Conservation (phyloP, 2,888 invertebrate genomes). For the Pachycephus smyrnensis region DNA sequence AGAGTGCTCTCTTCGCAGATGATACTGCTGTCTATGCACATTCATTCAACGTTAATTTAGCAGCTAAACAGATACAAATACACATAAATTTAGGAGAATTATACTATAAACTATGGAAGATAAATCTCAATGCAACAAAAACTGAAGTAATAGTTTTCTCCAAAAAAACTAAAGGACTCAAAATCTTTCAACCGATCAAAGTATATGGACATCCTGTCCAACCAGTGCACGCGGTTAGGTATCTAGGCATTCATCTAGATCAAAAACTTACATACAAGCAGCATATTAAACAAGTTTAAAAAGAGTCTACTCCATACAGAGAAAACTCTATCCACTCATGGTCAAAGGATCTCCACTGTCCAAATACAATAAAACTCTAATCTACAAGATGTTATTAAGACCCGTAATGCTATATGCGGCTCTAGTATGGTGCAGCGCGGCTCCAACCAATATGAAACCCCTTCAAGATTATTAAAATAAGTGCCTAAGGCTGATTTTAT, state of each 20-base stretch:
- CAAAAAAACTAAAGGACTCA: constrained; percentile 14
- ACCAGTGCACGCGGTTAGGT: constrained; percentile 18
- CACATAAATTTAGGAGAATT: constrained; percentile 17
- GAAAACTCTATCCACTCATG: constrained; percentile 15
- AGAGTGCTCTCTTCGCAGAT: constrained; percentile 18
- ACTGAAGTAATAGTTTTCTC: constrained; percentile 23
- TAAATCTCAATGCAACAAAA: constrained; percentile 25
- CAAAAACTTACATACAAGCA: constrained; percentile 2
- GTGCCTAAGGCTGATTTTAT: constrained; percentile 11
- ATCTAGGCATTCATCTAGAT: constrained; percentile 31
- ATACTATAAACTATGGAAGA: constrained; percentile 29
- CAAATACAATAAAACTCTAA: constrained; percentile 23
- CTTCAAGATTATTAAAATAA: constrained; percentile 28
- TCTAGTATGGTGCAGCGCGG: constrained; percentile 31
- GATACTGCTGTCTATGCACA: constrained; percentile 31
- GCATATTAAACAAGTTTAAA: constrained; percentile 9
- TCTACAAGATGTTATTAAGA: constrained; percentile 22
- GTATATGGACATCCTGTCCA: constrained; percentile 17
- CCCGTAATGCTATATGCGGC: constrained; percentile 30
- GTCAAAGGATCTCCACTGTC: constrained; percentile 5
- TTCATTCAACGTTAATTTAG: constrained; percentile 19
- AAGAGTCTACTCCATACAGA: constrained; percentile 6
- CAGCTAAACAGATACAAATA: constrained; percentile 19
- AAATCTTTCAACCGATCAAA: too few species aligned
- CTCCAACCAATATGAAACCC: too few species aligned